Base-by-base conservation (phyloP, 2,113 vertebrate genomes). In the Nesoenas mayeri region DNA sequence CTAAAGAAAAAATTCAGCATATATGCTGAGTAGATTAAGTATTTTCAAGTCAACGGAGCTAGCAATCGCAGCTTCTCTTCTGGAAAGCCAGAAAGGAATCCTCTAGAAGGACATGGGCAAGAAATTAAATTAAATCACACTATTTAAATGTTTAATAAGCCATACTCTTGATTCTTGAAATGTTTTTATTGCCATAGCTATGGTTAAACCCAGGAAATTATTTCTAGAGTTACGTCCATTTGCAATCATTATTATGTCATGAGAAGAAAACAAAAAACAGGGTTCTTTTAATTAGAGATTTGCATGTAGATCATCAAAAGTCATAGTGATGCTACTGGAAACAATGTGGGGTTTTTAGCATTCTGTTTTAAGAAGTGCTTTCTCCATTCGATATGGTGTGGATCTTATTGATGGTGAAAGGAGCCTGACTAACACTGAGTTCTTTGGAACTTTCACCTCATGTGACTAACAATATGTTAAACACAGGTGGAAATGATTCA, bases 361-460 rank as follows among this genome's bases (percentile, higher is more conserved):
- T 26, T 70, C 71, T 0, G 0, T 70, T 91, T 62, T 25, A 73
- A 51, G 20, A 66, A 47, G 5, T 18, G 3, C 2, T 40, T 18
- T 26, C 16, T 66, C n/a, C 22, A 0, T 51, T 51, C 57, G 18
- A 8, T 20, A 15, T 6, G 5, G 1, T 51, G 12, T n/a, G 6
- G 11, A 8, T 15, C 31, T 40, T 9, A 11, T 15, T 21, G 28
- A 40, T 32, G 32, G 5, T 12, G 62, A 36, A 57, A 71, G 42
- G 12, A 82, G 6, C 3, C 34, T 71, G 25, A 36, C 10, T 47
- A 47, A 8, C 9, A 6, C 0, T 25, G 48, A 8, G 5, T 71
- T 61, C 9, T 86, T 71, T 79, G 32, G 18, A 82, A 85, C 1
- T 5, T 47, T 6, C 17, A 57, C 2, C 13, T 20, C 9, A 10